These are phyloP conservation scores for Brenthis hecate DNA, from an alignment of 2,888 invertebrate species.

Conservation along the genomic window DNA sequence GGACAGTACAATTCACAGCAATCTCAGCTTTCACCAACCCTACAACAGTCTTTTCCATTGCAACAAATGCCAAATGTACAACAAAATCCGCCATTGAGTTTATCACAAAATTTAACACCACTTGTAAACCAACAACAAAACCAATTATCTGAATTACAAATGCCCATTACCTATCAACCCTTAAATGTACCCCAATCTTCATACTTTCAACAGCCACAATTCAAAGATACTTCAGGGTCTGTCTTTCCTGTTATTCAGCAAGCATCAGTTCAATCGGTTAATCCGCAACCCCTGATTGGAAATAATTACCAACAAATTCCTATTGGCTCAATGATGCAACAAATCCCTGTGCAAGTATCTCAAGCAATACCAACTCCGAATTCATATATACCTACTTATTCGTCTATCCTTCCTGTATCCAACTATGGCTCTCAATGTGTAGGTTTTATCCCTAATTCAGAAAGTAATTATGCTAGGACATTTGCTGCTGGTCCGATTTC, in stretches of 20 bases:
- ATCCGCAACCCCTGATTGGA: not conserved
- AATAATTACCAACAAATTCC: conserved; percentile 26
- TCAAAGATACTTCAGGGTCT: conserved; percentile 15
- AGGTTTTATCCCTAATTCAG: conserved; percentile 19
- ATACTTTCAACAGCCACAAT: conserved; percentile 32
- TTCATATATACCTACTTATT: conserved; percentile 21
- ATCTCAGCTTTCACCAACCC: conserved; percentile 15
- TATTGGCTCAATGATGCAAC: conserved; percentile 20
- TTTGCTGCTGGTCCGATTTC: conserved; percentile 18
- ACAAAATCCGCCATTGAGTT: conserved; percentile 1
- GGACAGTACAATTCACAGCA: conserved; percentile 24
- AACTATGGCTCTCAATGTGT: conserved; percentile 19
- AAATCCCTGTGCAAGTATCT: conserved; percentile 29
- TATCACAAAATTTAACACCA: conserved; percentile 7
- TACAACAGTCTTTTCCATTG: conserved; percentile 18
- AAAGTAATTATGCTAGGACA: conserved; percentile 19
- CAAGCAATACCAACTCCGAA: conserved; percentile 23
- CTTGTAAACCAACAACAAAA: conserved; percentile 20
- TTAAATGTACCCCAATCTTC: conserved; percentile 19
- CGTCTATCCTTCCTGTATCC: conserved; percentile 8
- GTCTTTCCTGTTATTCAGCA: conserved; percentile 18
- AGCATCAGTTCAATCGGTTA: conserved; percentile 9
- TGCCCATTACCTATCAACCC: conserved; percentile 32
- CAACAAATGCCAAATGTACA: conserved; percentile 23
- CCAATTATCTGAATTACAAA: conserved; percentile 46